Evolutionary conservation across 1,140 invertebrate genomes (phyloP).

Genomic region (Bombus pyrosoma): DNA sequence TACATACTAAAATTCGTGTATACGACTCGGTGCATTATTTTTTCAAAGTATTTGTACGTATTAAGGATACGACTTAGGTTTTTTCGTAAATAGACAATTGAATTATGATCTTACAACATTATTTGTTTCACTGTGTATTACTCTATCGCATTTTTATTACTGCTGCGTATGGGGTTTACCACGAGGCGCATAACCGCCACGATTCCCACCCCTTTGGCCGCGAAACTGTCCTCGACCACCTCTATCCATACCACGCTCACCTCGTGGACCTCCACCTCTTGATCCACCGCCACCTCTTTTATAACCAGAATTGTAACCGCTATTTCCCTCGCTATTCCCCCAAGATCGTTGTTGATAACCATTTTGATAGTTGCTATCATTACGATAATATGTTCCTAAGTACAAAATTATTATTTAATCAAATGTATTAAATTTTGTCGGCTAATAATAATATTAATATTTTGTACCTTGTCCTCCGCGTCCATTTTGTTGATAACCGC

Average conservation of each 20-base stretch:
- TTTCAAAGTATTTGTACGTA: slow-evolving; percentile 33
- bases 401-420: slow-evolving; percentile 6
- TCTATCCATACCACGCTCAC: slow-evolving; percentile 69
- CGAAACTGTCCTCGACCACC: slow-evolving; percentile 74
- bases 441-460: not conserved
- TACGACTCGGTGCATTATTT: not conserved
- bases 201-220: slow-evolving; percentile 71
- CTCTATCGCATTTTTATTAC: slow-evolving; percentile 62
- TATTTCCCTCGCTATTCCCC: slow-evolving; percentile 72
- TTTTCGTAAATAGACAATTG: slow-evolving; percentile 73
- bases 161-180: slow-evolving; percentile 76
- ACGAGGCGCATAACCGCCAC: slow-evolving; percentile 74
- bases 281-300: slow-evolving; percentile 70
- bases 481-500: slow-evolving; percentile 79
- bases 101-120: slow-evolving; percentile 65
- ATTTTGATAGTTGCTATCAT: slow-evolving; percentile 78
- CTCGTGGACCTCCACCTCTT: slow-evolving; percentile 67
- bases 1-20: slow-evolving; percentile 47
- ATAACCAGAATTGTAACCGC: slow-evolving; percentile 73
- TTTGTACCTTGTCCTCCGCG: slow-evolving; percentile 76
- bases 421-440: not conserved
- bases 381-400: slow-evolving; percentile 78
- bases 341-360: slow-evolving; percentile 78
- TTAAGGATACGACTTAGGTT: slow-evolving; percentile 62
- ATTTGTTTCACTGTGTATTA: slow-evolving; percentile 65